Conservation (phyloP, 2,113 vertebrate genomes). For the Austrofundulus limnaeus region DNA sequence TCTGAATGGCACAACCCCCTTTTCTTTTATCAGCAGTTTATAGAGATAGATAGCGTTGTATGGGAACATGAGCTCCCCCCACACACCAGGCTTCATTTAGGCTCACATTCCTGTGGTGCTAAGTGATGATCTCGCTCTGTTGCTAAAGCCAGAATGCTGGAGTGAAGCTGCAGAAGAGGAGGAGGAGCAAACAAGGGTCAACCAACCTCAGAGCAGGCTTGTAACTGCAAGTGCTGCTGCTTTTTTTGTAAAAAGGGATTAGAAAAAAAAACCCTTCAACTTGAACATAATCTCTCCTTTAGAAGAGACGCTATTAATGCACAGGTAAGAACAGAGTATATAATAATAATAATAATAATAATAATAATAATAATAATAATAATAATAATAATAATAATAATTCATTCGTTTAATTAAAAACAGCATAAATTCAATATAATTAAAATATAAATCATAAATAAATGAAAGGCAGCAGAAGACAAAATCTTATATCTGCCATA, state of each 20-base stretch:
- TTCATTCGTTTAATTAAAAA: no score
- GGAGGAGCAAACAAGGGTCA: conserved; percentile 32
- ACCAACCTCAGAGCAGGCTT: conserved; percentile 15
- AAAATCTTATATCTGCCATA: no score
- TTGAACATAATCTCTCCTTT: not conserved
- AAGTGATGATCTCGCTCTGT: conserved; percentile 43
- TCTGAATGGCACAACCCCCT: conserved; percentile 3
- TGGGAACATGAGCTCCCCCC: conserved; percentile 49
- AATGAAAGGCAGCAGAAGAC: no score
- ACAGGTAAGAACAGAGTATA: no score
- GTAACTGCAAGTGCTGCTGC: conserved; percentile 14
- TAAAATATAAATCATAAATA: no score
- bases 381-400: no score
- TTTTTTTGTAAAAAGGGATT: not conserved
- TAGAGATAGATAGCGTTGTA: conserved; percentile 42
- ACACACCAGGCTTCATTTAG: conserved; percentile 35
- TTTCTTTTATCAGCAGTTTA: conserved; percentile 59
- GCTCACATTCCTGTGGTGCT: conserved; percentile 71
- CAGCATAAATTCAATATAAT: no score
- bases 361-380: no score
- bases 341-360: no score
- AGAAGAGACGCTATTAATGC: not conserved
- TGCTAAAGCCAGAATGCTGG: conserved; percentile 37
- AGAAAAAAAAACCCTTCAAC: not conserved
- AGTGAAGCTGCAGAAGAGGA: conserved; percentile 15